Percentiles rank a stretch among this genome's conserved stretches.
These are phyloP conservation scores for Ramphastos sulfuratus DNA, from an alignment of 2,113 vertebrate genomes.

Conservation along the genomic window DNA sequence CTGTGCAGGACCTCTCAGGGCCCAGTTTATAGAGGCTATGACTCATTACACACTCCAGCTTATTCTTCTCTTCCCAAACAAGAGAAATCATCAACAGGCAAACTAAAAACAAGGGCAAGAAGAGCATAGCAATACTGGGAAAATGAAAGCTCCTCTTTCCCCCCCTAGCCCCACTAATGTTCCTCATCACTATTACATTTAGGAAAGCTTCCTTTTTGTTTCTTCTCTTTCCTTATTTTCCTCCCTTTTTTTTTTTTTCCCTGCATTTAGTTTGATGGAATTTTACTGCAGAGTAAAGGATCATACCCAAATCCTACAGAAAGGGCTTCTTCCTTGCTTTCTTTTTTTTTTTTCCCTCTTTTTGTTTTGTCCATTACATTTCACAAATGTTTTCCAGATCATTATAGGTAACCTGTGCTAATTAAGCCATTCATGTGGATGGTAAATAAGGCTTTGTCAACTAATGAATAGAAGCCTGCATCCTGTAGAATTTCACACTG, in stretches of 20 bases:
- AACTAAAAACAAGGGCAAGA: not conserved
- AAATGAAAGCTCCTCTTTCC: not conserved
- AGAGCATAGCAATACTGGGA: not conserved
- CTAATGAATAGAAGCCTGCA: not conserved
- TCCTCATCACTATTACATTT: not conserved
- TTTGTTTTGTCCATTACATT: not conserved
- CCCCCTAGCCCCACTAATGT: not conserved
- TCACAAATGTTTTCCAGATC: not conserved
- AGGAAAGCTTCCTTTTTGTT: not conserved
- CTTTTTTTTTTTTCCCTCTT: not conserved
- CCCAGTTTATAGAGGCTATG: not conserved
- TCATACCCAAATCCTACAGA: too few relatives aligned
- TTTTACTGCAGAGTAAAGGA: too few relatives aligned
- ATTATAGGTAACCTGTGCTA: not conserved
- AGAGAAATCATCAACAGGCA: not conserved
- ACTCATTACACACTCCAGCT: not conserved
- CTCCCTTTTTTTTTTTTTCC: not conserved
- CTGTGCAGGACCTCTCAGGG: not conserved
- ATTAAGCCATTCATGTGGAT: not conserved
- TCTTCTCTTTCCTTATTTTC: not conserved
- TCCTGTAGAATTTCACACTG: conserved; percentile 10
- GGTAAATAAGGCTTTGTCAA: conserved; percentile 13
- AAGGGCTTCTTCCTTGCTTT: too few relatives aligned
- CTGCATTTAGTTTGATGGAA: not conserved
- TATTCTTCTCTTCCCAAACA: not conserved